Conservation (phyloP, 1,140 invertebrate genomes). For the Drosophila auraria region DNA sequence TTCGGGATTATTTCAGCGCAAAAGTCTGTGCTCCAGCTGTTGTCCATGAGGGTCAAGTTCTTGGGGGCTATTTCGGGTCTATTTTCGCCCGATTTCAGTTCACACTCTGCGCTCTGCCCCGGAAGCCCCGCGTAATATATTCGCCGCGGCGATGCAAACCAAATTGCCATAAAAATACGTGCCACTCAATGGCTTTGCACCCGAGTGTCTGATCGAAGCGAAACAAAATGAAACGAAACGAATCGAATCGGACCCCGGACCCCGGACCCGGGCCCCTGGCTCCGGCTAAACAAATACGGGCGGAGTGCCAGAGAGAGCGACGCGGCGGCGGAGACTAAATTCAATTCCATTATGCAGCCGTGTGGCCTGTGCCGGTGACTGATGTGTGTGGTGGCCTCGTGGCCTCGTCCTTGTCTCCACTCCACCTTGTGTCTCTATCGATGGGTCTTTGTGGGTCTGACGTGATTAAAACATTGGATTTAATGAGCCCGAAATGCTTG, state of each 20-base stretch:
- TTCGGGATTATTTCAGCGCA: neutral
- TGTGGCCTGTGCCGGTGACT: neutral
- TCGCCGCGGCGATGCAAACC: neutral
- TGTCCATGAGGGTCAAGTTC: neutral
- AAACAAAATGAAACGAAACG: neutral
- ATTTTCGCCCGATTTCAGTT: conserved; percentile 1
- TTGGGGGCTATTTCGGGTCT: neutral
- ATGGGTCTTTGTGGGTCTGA: neutral
- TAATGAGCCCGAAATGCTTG: conserved; percentile 14
- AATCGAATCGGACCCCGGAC: conserved; percentile 4
- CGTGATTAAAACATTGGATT: conserved; percentile 52
- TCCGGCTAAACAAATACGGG: conserved; percentile 20
- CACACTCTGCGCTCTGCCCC: conserved; percentile 1
- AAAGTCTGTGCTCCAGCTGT: neutral
- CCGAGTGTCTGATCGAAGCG: neutral
- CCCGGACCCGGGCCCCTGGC: no score
- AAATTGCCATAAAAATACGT: conserved; percentile 48
- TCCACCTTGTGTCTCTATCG: conserved; percentile 6
- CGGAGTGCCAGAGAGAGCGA: conserved; percentile 4
- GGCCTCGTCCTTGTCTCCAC: conserved; percentile 5
- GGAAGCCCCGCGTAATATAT: conserved; percentile 11
- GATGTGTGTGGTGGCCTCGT: conserved; percentile 6
- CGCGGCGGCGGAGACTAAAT: conserved; percentile 22
- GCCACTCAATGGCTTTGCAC: conserved; percentile 42
- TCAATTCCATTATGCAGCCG: conserved; percentile 23